Evolutionary conservation across 2,113 vertebrate species (phyloP), one percentile per base, ranked within the genome.

Genomic region (Oncorhynchus mykiss): DNA sequence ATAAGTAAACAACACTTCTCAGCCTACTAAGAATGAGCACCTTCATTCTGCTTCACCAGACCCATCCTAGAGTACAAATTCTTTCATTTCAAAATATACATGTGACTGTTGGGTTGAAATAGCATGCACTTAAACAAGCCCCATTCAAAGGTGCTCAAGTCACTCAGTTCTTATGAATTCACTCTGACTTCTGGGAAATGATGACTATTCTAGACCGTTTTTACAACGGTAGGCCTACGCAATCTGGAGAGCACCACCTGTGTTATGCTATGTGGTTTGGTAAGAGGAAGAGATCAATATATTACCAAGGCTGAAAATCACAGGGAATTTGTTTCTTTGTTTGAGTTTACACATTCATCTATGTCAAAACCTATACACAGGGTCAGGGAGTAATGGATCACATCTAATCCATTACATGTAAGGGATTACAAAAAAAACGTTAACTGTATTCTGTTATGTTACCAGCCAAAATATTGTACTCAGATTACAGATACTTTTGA

Each of bases 121-220:
- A 77, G 59, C 62, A 82, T 69, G 71, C 86, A 88, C 79, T 81
- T 69, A 67, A 79, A 45, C 39, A 45, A 11, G 16, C 4, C 51
- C 51, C 39, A 11, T 45, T 45, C 39, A 45, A 11, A 45, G 39
- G 9, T 45, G 39, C 39, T 45, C 39, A 45, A 45, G 39, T 11
- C 9, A 45, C 9, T 54, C 51, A 54, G 51, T 54, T 18, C 3
- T 54, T 16, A 54, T 54, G n/a, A 34, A 22, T 78, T 70, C 45
- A 3, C 62, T 25, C 3, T 60, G 2, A 4, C 51, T 54, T 54
- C 9, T 45, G 62, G 34, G 75, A 27, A 72, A 68, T 74, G 9
- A 77, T 77, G 76, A 59, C 2, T 1, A 24, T 49, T 5, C 25
- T 9, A 74, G 34, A 5, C 34, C 25, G 13, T 67, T 6, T 16